Evolutionary conservation across 2,113 vertebrate genomes (phyloP).

Genomic region (Triplophysa dalaica): DNA sequence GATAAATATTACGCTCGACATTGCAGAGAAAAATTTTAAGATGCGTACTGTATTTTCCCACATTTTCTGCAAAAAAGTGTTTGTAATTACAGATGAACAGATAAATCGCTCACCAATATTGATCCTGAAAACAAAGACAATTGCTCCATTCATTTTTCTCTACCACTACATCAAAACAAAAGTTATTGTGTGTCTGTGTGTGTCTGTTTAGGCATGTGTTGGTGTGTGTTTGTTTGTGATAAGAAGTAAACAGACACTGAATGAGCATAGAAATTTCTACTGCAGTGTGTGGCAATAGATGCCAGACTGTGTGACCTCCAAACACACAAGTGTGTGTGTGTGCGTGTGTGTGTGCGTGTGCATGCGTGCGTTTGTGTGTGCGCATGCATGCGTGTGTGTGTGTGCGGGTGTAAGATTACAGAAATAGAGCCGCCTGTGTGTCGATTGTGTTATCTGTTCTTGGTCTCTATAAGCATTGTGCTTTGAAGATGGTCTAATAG

Average conservation of each 20-base stretch:
- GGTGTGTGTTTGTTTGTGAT: conserved; percentile 15
- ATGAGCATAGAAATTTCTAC: conserved; percentile 2
- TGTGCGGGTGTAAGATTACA: conserved; percentile 50
- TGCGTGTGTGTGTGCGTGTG: conserved; percentile 24
- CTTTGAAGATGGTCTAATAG: conserved; percentile 45
- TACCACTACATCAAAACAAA: too few species aligned
- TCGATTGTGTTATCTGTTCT: conserved; percentile 45
- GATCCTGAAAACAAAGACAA: too few species aligned
- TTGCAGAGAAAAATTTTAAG: too few species aligned
- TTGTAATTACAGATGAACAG: too few species aligned
- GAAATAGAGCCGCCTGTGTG: conserved; percentile 38
- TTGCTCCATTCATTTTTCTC: too few species aligned
- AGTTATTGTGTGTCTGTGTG: too few species aligned
- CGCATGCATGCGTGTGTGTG: conserved; percentile 11
- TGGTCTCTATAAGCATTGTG: conserved; percentile 25
- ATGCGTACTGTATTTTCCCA: too few species aligned
- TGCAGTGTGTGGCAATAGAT: conserved; percentile 46
- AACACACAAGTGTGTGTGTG: conserved; percentile 31
- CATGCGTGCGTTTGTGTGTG: conserved; percentile 36
- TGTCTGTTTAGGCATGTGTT: not conserved
- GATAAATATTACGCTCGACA: not conserved
- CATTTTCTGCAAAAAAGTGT: too few species aligned
- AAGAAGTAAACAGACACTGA: conserved; percentile 39
- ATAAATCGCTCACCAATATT: too few species aligned
- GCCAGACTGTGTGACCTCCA: conserved; percentile 41